Percentiles rank a stretch among this genome's conserved stretches.
phyloP scores from a whole-genome alignment of 2,113 vertebrate genomes.

The Hippopotamus amphibius region DNA sequence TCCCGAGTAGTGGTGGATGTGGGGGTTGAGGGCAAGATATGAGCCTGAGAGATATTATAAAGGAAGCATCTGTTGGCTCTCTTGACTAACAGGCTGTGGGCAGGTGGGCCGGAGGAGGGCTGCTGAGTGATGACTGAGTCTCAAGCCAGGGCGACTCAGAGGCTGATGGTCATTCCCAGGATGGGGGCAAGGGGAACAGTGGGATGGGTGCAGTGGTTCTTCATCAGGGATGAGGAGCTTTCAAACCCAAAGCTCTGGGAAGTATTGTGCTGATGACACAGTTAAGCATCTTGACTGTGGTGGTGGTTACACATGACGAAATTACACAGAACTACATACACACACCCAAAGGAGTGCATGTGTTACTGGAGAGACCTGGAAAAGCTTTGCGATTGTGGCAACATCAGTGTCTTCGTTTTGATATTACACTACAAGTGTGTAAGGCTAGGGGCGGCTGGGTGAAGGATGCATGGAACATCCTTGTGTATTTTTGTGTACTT shows the following conservation, averaged over 20 bases:
- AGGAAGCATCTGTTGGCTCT: background rate
- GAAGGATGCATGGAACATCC: background rate
- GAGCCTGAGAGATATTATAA: background rate
- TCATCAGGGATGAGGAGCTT: background rate
- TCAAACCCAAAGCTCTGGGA: background rate
- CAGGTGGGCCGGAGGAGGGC: background rate
- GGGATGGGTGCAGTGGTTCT: background rate
- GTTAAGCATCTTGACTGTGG: background rate
- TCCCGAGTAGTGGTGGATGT: no score
- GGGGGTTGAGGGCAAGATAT: background rate
- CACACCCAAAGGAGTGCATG: background rate
- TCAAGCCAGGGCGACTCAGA: background rate
- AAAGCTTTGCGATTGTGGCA: background rate
- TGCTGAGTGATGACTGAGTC: background rate
- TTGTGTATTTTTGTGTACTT: background rate
- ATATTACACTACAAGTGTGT: background rate
- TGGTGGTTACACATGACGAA: background rate
- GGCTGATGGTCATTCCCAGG: background rate
- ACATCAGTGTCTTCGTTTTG: background rate
- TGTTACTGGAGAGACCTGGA: background rate
- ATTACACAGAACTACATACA: rapidly evolving
- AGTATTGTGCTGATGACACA: background rate
- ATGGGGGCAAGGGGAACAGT: background rate
- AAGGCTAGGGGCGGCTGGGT: background rate
- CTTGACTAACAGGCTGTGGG: background rate